These are phyloP conservation scores for Pseudochaenichthys georgianus DNA, from an alignment of 2,797 vertebrate species.

Conservation along the genomic window DNA sequence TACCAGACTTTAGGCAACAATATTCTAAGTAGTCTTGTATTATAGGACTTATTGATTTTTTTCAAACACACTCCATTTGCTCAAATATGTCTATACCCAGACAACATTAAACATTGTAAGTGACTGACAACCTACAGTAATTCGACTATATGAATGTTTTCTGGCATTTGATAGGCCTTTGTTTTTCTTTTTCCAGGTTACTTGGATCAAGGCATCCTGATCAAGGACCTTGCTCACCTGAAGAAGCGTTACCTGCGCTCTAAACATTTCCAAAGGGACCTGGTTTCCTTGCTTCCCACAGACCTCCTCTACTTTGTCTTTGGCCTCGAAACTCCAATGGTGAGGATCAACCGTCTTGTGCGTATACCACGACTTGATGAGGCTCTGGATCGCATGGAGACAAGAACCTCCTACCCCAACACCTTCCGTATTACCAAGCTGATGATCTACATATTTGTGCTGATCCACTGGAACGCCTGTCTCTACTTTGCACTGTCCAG, in stretches of 20 bases:
- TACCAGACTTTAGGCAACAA: no score
- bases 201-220: constrained; percentile 91
- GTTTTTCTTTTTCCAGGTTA: constrained; percentile 82
- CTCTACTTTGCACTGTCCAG: constrained; percentile 92
- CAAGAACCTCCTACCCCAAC: constrained; percentile 89
- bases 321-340: constrained; percentile 78
- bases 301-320: constrained; percentile 88
- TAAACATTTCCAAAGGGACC: constrained; percentile 84
- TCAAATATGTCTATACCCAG: no score
- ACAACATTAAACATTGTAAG: no score
- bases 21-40: no score
- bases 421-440: constrained; percentile 91
- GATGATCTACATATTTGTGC: constrained; percentile 90
- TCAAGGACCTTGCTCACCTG: constrained; percentile 81
- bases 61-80: no score
- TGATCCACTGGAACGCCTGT: constrained; percentile 94
- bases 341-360: constrained; percentile 91
- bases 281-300: constrained; percentile 87
- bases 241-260: constrained; percentile 84
- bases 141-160: background rate
- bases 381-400: constrained; percentile 92
- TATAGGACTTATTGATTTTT: no score
- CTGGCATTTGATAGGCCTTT: background rate
- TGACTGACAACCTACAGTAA: background rate
- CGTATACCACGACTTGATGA: constrained; percentile 85